phyloP scores from a whole-genome alignment of 2,888 invertebrate genomes.

The Siphlonurus alternatus region DNA sequence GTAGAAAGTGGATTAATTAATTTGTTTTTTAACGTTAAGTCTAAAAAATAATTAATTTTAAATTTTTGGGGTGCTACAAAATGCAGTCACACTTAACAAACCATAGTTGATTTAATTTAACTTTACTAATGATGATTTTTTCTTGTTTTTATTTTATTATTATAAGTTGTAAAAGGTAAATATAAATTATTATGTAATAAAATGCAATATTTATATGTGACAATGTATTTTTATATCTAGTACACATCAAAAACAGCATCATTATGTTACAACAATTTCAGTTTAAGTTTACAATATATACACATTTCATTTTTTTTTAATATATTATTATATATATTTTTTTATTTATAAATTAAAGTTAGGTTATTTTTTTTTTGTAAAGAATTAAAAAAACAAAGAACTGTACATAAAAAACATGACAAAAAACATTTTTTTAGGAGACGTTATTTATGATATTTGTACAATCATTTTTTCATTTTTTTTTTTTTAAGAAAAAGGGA shows the following conservation, averaged over 20 bases:
- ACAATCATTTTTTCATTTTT: constrained; percentile 19
- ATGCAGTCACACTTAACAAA: too few species aligned
- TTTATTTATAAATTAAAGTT: constrained; percentile 3
- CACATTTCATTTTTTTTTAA: not conserved
- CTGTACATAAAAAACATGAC: constrained; percentile 7
- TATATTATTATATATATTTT: not conserved
- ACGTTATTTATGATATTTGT: constrained; percentile 25
- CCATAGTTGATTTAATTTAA: too few species aligned
- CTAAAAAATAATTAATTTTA: too few species aligned
- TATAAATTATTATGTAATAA: not conserved
- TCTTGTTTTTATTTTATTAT: too few species aligned
- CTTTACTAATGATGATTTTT: too few species aligned
- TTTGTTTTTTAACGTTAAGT: too few species aligned
- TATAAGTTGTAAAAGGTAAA: too few species aligned
- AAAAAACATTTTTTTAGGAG: constrained; percentile 12
- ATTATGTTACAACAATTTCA: not conserved
- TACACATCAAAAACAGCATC: not conserved
- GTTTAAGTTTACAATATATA: not conserved
- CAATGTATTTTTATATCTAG: not conserved
- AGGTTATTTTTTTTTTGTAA: constrained; percentile 5
- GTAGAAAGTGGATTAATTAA: too few species aligned
- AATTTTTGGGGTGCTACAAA: too few species aligned
- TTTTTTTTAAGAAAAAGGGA: too few species aligned
- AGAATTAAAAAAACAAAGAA: constrained; percentile 8
- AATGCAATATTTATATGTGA: not conserved